A percentile compares a stretch with the other conserved stretches of the same genome.
phyloP scores from a whole-genome alignment of 2,888 invertebrate genomes.

The Smittia aterrima region DNA sequence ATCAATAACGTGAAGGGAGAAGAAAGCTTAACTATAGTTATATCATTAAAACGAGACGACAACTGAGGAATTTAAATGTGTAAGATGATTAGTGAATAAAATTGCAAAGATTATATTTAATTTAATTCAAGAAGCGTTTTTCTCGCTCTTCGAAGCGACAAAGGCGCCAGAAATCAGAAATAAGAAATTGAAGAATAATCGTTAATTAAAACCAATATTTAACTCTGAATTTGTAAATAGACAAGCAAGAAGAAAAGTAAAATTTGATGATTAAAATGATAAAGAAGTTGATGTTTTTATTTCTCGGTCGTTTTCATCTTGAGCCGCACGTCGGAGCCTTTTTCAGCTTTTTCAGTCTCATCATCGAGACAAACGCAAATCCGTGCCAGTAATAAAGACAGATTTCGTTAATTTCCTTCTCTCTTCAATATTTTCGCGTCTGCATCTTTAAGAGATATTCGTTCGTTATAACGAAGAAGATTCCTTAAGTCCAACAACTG shows the following conservation, averaged over 20 bases:
- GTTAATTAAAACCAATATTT: conserved; percentile 41
- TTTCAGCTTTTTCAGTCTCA: no score
- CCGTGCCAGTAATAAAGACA: conserved; percentile 23
- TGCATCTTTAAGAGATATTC: background rate
- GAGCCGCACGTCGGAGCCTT: background rate
- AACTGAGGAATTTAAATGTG: conserved; percentile 40
- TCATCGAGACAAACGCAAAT: conserved; percentile 4
- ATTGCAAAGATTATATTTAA: conserved; percentile 41
- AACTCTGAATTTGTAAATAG: conserved; percentile 38
- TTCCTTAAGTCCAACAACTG: conserved; percentile 29
- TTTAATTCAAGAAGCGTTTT: conserved; percentile 29
- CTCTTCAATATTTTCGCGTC: conserved; percentile 9
- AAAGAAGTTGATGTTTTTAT: conserved; percentile 13
- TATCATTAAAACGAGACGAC: conserved; percentile 25
- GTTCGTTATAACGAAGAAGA: conserved; percentile 6
- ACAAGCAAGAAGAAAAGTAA: conserved; percentile 18
- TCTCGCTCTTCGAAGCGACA: conserved; percentile 6
- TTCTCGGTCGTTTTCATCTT: background rate
- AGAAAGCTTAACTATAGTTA: conserved; percentile 33
- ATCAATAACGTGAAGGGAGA: conserved; percentile 21
- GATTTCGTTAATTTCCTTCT: conserved; percentile 14
- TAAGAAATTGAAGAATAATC: conserved; percentile 36
- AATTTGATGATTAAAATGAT: conserved; percentile 35
- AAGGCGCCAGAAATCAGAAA: background rate
- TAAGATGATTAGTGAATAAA: conserved; percentile 41